These are phyloP conservation scores for Drosophila limbata DNA, from an alignment of 2,888 invertebrate species.

Conservation along the genomic window DNA sequence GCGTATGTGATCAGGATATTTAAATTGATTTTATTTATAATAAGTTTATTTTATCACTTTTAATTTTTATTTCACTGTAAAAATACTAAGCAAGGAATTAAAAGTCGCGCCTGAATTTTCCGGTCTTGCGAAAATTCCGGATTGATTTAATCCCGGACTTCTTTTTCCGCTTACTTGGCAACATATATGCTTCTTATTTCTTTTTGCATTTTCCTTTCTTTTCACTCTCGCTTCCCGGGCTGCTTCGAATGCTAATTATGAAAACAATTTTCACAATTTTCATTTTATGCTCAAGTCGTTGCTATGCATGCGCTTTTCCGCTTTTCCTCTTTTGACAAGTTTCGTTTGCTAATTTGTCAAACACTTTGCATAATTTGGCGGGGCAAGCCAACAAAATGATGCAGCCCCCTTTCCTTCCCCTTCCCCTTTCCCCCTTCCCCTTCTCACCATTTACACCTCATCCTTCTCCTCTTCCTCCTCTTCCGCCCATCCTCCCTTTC, in stretches of 20 bases:
- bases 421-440: neutral
- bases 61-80: too few relatives aligned
- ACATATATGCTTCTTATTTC: too few relatives aligned
- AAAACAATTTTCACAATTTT: slow-evolving; percentile 68
- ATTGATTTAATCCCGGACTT: too few relatives aligned
- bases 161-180: too few relatives aligned
- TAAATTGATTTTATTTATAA: too few relatives aligned
- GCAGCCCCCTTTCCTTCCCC: slow-evolving; percentile 15
- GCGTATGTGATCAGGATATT: too few relatives aligned
- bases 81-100: too few relatives aligned
- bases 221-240: neutral
- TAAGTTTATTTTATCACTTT: too few relatives aligned
- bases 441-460: neutral
- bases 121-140: too few relatives aligned
- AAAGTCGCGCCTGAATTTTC: too few relatives aligned
- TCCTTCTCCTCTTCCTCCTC: neutral
- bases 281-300: slow-evolving; percentile 67
- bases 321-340: slow-evolving; percentile 77
- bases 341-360: slow-evolving; percentile 81
- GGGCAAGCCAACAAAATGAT: slow-evolving; percentile 48
- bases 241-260: slow-evolving; percentile 73
- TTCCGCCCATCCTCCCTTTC: neutral
- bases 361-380: slow-evolving; percentile 81
- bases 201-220: too few relatives aligned
- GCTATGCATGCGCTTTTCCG: slow-evolving; percentile 80